Percentiles rank a stretch among this genome's conserved stretches.
phyloP scores from a whole-genome alignment of 2,797 vertebrate species.

The Pseudochirops corinnae region DNA sequence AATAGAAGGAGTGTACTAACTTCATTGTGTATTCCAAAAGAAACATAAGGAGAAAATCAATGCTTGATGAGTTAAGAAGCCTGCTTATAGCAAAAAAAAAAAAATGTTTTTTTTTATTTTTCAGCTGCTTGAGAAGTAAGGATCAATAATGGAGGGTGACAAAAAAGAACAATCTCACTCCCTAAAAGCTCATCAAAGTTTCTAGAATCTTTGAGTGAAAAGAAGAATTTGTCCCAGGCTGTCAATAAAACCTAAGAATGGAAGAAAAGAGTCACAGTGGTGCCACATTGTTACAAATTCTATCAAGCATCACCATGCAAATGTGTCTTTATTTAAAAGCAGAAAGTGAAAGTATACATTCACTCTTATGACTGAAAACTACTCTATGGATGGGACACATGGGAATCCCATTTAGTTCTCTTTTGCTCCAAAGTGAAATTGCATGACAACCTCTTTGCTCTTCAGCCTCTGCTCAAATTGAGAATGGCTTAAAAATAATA shows the following conservation, averaged over 20 bases:
- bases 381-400: background rate
- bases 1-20: background rate
- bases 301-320: conserved; percentile 22
- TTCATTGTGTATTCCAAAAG: background rate
- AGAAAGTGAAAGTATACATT: background rate
- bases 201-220: conserved; percentile 33
- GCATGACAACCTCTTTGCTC: too few relatives aligned
- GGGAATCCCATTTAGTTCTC: background rate
- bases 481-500: background rate
- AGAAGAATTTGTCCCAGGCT: background rate
- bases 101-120: conserved; percentile 30
- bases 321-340: conserved; percentile 10
- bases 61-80: conserved; percentile 23
- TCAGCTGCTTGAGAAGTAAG: conserved; percentile 3
- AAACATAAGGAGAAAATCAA: conserved; percentile 2
- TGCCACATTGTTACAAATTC: conserved; percentile 13
- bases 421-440: background rate
- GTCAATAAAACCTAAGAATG: conserved; percentile 18
- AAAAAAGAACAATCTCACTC: conserved; percentile 23
- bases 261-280: conserved; percentile 18
- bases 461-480: background rate
- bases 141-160: conserved; percentile 10
- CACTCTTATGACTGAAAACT: conserved; percentile 19
- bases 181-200: background rate
- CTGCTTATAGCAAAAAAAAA: conserved; percentile 40